Conservation (phyloP, 2,888 invertebrate species). For the Eristalis tenax region DNA sequence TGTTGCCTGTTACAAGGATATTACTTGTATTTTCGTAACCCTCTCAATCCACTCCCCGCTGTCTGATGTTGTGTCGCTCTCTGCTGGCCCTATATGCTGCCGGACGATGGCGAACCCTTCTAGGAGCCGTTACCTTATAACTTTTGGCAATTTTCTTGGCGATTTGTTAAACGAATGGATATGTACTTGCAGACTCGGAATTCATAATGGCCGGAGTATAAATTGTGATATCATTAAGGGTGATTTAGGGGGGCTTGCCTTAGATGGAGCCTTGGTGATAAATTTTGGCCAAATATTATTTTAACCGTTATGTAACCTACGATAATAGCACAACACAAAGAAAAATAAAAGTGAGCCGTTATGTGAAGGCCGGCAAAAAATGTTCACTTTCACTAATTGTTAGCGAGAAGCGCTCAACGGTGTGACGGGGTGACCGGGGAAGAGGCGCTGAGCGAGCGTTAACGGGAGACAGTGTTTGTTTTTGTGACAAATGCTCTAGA, state of each 20-base stretch:
- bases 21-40: slow-evolving; percentile 21
- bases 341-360: slow-evolving; percentile 1
- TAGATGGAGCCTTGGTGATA: slow-evolving; percentile 58
- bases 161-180: slow-evolving; percentile 65
- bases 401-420: not conserved
- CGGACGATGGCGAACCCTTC: slow-evolving; percentile 41
- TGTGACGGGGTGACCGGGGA: not conserved
- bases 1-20: slow-evolving; percentile 62
- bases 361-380: slow-evolving; percentile 12
- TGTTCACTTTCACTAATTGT: slow-evolving; percentile 48
- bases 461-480: not conserved
- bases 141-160: slow-evolving; percentile 60
- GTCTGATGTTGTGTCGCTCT: not conserved
- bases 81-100: not conserved
- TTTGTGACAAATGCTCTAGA: not conserved
- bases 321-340: slow-evolving; percentile 32
- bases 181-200: slow-evolving; percentile 45
- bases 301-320: slow-evolving; percentile 60
- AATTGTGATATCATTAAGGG: slow-evolving; percentile 68
- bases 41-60: not conserved
- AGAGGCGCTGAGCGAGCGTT: not conserved
- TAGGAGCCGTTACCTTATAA: slow-evolving; percentile 44
- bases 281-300: slow-evolving; percentile 62
- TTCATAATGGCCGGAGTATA: slow-evolving; percentile 63
- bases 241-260: slow-evolving; percentile 56